Evolutionary conservation across 1,140 invertebrate species (phyloP), one percentile per base, ranked within the genome.

Genomic region (Drosophila sucinea): DNA sequence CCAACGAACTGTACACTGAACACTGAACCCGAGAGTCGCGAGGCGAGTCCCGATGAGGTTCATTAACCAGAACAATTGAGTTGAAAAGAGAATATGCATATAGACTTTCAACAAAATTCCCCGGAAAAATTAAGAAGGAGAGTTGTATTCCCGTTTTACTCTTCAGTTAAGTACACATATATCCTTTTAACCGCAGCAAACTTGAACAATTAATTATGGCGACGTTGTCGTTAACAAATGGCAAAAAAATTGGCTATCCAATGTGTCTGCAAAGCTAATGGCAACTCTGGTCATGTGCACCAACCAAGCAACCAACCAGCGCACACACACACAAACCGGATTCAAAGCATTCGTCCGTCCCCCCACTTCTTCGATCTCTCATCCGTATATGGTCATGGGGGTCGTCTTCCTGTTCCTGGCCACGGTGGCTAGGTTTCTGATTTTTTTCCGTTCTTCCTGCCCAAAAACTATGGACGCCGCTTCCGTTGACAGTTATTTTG

Each of bases 401-500:
- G 44, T 27, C 23, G 44, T 58, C 74, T 77, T 78, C 75, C 75
- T 77, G 75, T 77, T 71, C 44, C 38, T 68, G 71, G 73, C 61
- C 60, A 47, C 47, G 73, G 63, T 77, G 67, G 58, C 73, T 79
- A 72, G 76, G 38, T 60, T 69, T 54, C 66, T 27, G 25, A 32
- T 64, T 51, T 62, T 62, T 29, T 44, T 51, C 67, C 29, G 11
- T 29, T 10, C 5, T 35, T n/a, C 25, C 41, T 7, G 4, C 32
- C 73, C 73, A 76, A 75, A 87, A 86, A 86, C 83, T 87, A 89
- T 89, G 77, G 84, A 82, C 77, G 83, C 70, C 84, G 84, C 68
- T 89, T 87, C 84, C 83, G 83, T 65, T 89, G 83, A 87, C 83
- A 89, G 83, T 87, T 87, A 87, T 87, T 87, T 87, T 87, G 83